Evolutionary conservation across 2,797 vertebrate genomes (phyloP), one percentile per base, ranked within the genome.

Genomic region (Salmo trutta): DNA sequence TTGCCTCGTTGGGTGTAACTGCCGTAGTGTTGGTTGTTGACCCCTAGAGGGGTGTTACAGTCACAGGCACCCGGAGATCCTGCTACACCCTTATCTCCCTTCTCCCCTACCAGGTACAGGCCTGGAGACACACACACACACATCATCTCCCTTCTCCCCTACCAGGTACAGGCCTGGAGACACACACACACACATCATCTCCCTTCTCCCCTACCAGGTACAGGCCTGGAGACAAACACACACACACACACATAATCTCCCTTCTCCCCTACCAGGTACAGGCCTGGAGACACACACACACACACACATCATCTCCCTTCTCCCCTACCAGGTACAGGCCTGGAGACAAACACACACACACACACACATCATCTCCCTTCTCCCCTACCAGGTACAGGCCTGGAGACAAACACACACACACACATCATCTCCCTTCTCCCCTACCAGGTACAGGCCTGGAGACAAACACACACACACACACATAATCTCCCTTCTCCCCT

Each of bases 271-370:
- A 90, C 83, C 72, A 88, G 27, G 14, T 93, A 84, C 72, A 93
- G 92, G 69, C 92, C 95, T 96, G 24, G 7, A 75, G 17, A 17
- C 59, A 73, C 3, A 67, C 16, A 79, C 33, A 24, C 24, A 24
- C n/a, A n/a, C n/a, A n/a, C n/a, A n/a, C n/a, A n/a, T n/a, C n/a
- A 75, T 96, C 95, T 62, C 95, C 95, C 87, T 96, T 96, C 92
- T 93, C 94, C 91, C 95, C 95, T 86, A 90, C 83, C 72, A 88
- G 27, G 14, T 93, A 84, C 72, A 93, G 92, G 69, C 92, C 95
- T 96, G 24, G 7, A 75, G 17, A 17, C 59, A 73, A 6, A 67
- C 16, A 79, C 33, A 24, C 24, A 24, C n/a, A n/a, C n/a, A n/a
- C n/a, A n/a, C n/a, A n/a, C n/a, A n/a, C n/a, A n/a, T n/a, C n/a